Conservation (phyloP, 2,113 vertebrate genomes). For the Ceyx melanurus region DNA sequence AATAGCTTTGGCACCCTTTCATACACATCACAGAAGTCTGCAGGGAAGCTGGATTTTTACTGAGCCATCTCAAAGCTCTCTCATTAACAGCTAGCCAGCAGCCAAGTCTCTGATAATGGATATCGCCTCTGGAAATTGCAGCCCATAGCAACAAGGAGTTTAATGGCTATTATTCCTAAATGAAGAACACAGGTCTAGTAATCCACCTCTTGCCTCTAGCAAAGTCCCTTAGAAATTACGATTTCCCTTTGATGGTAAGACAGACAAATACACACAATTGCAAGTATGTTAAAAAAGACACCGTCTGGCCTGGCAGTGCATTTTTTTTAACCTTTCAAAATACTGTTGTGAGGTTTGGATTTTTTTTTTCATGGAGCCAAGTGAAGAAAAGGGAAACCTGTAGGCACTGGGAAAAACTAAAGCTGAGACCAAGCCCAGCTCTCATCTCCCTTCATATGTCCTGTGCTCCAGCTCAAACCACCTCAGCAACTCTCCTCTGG, state of each 20-base stretch:
- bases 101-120: constrained; percentile 23
- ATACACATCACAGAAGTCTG: neutral
- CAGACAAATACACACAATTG: neutral
- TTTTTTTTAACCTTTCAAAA: neutral
- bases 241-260: neutral
- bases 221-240: neutral
- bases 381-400: neutral
- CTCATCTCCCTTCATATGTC: neutral
- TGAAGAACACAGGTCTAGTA: neutral
- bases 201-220: neutral
- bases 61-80: neutral
- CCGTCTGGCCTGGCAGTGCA: neutral
- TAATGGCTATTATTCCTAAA: constrained; percentile 46
- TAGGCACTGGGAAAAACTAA: neutral
- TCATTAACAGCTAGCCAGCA: constrained; percentile 56
- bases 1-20: neutral
- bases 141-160: constrained; percentile 65
- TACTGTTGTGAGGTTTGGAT: neutral
- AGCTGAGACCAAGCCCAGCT: neutral
- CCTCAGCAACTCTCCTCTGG: neutral
- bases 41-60: constrained; percentile 29
- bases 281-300: neutral
- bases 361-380: neutral
- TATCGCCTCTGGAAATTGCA: constrained; percentile 43
- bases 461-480: neutral